These are phyloP conservation scores for Volucella zonaria DNA, from an alignment of 2,888 invertebrate species.

Conservation along the genomic window DNA sequence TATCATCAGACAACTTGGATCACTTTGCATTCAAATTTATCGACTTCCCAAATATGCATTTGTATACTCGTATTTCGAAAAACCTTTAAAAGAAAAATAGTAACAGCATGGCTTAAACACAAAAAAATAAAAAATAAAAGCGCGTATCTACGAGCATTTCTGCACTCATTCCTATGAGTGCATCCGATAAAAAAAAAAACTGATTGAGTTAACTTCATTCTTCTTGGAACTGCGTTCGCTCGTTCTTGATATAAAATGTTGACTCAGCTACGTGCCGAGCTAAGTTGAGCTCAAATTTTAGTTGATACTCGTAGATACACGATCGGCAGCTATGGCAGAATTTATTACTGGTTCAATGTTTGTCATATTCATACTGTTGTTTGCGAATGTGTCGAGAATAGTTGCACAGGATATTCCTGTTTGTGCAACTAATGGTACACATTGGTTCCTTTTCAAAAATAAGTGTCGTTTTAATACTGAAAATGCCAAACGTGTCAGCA, in stretches of 20 bases:
- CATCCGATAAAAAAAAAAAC: conserved; percentile 10
- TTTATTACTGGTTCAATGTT: conserved; percentile 19
- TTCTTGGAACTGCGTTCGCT: neutral
- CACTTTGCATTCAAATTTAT: no score
- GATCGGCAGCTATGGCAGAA: conserved; percentile 42
- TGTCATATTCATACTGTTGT: conserved; percentile 13
- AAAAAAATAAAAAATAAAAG: conserved; percentile 7
- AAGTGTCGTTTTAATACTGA: conserved; percentile 36
- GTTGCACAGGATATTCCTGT: conserved; percentile 32
- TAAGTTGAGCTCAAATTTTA: conserved; percentile 19
- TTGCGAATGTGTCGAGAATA: neutral
- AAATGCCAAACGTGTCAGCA: conserved; percentile 22
- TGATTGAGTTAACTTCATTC: neutral
- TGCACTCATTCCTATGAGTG: conserved; percentile 29
- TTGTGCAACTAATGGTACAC: conserved; percentile 60
- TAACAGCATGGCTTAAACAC: neutral
- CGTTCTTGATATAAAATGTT: conserved; percentile 55
- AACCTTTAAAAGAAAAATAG: neutral
- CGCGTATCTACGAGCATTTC: conserved; percentile 23
- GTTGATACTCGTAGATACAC: conserved; percentile 1
- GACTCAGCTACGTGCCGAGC: conserved; percentile 29
- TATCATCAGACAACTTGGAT: no score
- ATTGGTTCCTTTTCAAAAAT: conserved; percentile 60
- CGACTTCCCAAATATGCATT: no score
- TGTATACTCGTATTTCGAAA: no score